Conservation (phyloP, 2,888 invertebrate species). For the Oscheius sp. region DNA sequence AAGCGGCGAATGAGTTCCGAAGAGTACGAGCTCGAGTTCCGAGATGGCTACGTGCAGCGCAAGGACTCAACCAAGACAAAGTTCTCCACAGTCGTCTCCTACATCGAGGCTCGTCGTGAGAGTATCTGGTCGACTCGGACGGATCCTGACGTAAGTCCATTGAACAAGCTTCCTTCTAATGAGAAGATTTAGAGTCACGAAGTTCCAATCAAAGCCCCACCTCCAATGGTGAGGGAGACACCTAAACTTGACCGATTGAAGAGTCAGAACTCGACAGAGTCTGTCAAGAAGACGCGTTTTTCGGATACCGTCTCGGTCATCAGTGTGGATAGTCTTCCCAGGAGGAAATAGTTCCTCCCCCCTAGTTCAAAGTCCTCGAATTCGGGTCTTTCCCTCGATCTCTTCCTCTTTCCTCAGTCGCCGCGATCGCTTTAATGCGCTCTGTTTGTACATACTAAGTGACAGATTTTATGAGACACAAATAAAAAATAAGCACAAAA, state of each 20-base stretch:
- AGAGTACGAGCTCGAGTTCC: slow-evolving; percentile 59
- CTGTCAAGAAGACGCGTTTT: slow-evolving; percentile 56
- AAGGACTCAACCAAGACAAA: slow-evolving; percentile 62
- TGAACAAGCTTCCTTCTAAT: neutral
- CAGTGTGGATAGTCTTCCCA: slow-evolving; percentile 45
- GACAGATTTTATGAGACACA: neutral
- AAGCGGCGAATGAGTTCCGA: slow-evolving; percentile 42
- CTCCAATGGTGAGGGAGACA: slow-evolving; percentile 21
- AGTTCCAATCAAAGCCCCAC: slow-evolving; percentile 4
- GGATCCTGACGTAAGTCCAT: slow-evolving; percentile 13
- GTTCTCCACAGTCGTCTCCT: slow-evolving; percentile 62
- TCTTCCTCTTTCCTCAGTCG: slow-evolving; percentile 7
- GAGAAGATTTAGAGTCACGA: slow-evolving; percentile 33
- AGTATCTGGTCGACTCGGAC: slow-evolving; percentile 54
- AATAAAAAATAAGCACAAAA: neutral
- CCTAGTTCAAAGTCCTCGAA: slow-evolving; percentile 1
- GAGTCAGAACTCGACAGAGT: slow-evolving; percentile 37
- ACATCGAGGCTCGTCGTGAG: slow-evolving; percentile 58
- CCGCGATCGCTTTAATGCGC: slow-evolving; percentile 28
- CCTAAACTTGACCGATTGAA: neutral
- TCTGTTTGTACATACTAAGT: slow-evolving; percentile 27
- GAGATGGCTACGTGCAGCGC: slow-evolving; percentile 60
- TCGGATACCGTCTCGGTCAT: slow-evolving; percentile 60
- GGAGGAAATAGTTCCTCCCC: slow-evolving; percentile 33
- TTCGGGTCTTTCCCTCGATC: slow-evolving; percentile 13